These are phyloP conservation scores for Anticlea derivata DNA, from an alignment of 2,888 invertebrate species.

Conservation along the genomic window DNA sequence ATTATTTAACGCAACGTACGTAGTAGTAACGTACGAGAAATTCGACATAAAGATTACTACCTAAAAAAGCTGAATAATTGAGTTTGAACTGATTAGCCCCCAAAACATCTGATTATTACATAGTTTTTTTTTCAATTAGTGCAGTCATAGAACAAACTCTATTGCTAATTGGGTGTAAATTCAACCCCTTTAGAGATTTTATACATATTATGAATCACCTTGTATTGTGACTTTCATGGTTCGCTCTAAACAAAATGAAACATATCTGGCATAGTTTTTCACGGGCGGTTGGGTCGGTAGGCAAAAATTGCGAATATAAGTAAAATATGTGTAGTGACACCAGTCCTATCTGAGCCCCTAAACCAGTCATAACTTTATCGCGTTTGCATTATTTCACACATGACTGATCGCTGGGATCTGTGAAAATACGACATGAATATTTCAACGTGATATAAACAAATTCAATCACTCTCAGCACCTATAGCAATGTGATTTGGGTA, in stretches of 20 bases:
- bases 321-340: slow-evolving; percentile 40
- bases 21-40: too few species aligned
- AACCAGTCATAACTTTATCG: slow-evolving; percentile 76
- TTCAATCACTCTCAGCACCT: slow-evolving; percentile 35
- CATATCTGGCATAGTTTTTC: slow-evolving; percentile 25
- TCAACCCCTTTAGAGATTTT: too few species aligned
- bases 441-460: slow-evolving; percentile 65
- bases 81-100: too few species aligned
- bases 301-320: slow-evolving; percentile 23
- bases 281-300: slow-evolving; percentile 16
- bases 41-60: too few species aligned
- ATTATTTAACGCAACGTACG: too few species aligned
- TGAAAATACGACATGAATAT: slow-evolving; percentile 76
- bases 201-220: too few species aligned
- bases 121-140: too few species aligned
- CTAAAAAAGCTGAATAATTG: too few species aligned
- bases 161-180: too few species aligned
- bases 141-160: too few species aligned
- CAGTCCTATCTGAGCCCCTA: slow-evolving; percentile 55
- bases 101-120: too few species aligned
- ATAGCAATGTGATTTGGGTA: neutral
- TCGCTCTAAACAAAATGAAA: slow-evolving; percentile 19
- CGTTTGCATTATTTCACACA: slow-evolving; percentile 77
- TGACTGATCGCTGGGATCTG: slow-evolving; percentile 70
- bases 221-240: slow-evolving; percentile 11